These are phyloP conservation scores for Platycheirus rosarum DNA, from an alignment of 2,888 invertebrate species.

Conservation along the genomic window DNA sequence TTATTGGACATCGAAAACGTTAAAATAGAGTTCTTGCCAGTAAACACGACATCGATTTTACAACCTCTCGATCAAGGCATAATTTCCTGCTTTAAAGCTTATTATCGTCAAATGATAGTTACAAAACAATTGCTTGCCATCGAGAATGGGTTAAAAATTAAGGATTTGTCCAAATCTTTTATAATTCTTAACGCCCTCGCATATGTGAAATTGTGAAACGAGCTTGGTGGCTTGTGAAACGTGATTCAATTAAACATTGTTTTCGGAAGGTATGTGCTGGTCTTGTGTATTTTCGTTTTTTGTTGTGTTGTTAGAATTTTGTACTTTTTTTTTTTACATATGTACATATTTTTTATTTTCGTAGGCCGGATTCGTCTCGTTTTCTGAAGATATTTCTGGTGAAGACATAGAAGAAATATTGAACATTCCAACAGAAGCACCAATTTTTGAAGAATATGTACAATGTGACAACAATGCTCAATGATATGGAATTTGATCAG, in stretches of 20 bases:
- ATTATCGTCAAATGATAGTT: conserved; percentile 27
- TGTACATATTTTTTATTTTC: too few species aligned
- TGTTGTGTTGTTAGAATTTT: not conserved
- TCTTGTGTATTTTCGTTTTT: not conserved
- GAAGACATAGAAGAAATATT: too few species aligned
- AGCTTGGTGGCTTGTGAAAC: conserved; percentile 28
- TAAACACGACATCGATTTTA: conserved; percentile 13
- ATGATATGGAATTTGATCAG: conserved; percentile 1
- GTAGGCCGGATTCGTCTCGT: too few species aligned
- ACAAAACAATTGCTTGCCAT: conserved; percentile 10
- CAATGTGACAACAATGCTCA: not conserved
- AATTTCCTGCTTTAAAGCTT: conserved; percentile 14
- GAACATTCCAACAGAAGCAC: not conserved
- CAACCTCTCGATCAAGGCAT: conserved; percentile 8
- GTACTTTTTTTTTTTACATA: too few species aligned
- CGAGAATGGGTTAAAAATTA: not conserved
- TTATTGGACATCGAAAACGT: conserved; percentile 12
- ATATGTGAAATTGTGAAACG: not conserved
- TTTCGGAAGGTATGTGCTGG: conserved; percentile 10
- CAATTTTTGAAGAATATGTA: not conserved
- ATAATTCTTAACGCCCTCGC: conserved; percentile 9
- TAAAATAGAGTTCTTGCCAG: conserved; percentile 22
- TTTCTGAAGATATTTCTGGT: too few species aligned
- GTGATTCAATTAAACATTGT: conserved; percentile 6
- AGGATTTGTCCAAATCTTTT: conserved; percentile 8